Evolutionary conservation across 2,113 vertebrate species (phyloP).

Genomic region (Archilochus colubris): DNA sequence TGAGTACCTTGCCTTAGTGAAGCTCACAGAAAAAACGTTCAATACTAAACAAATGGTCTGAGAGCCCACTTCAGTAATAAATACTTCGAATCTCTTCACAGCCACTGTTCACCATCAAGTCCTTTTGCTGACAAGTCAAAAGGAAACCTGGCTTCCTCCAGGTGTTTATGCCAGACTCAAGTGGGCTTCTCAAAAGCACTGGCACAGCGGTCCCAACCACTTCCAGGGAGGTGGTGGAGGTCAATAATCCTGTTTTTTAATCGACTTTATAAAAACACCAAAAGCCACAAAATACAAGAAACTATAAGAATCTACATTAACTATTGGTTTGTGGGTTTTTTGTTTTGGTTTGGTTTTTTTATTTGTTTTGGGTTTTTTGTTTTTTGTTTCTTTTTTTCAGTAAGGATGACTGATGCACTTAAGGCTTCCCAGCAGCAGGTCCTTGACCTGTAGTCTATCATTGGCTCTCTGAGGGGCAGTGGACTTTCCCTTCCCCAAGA

Average conservation of each 20-base stretch:
- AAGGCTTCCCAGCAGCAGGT: not conserved
- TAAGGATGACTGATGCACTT: not conserved
- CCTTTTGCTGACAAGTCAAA: not conserved
- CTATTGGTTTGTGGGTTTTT: not conserved
- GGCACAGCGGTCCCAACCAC: rapidly evolving
- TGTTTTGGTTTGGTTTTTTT: too few relatives aligned
- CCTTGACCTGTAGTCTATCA: not conserved
- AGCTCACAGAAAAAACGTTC: not conserved
- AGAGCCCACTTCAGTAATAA: not conserved
- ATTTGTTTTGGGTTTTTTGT: too few relatives aligned
- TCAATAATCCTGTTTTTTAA: not conserved
- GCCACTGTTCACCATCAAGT: rapidly evolving
- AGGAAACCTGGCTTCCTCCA: not conserved
- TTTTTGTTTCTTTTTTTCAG: not conserved
- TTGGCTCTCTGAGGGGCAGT: not conserved
- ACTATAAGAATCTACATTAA: not conserved
- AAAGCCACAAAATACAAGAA: not conserved
- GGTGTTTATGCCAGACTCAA: rapidly evolving
- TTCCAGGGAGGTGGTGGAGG: not conserved
- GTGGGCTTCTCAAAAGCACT: not conserved
- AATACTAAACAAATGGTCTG: not conserved
- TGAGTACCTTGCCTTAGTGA: not conserved
- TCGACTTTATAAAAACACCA: not conserved
- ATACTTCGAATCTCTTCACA: not conserved
- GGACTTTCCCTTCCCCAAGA: not conserved